A percentile compares a stretch with the other conserved stretches of the same genome.
These are phyloP conservation scores for Unio pictorum DNA, from an alignment of 2,888 invertebrate species.

Conservation along the genomic window DNA sequence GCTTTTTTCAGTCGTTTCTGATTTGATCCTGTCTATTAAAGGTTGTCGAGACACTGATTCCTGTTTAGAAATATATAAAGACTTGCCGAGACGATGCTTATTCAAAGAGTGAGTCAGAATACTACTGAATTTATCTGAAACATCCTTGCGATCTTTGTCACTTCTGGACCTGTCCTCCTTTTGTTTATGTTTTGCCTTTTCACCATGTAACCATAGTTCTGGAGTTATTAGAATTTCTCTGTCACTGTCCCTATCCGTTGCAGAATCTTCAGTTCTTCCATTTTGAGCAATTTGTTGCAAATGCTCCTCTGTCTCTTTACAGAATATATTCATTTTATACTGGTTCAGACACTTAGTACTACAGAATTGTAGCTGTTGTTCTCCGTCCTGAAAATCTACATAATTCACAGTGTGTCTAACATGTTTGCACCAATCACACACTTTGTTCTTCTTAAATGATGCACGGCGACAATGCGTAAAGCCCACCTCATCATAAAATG, in stretches of 20 bases:
- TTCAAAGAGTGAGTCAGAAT: too few relatives aligned
- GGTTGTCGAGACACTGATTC: constrained; percentile 4
- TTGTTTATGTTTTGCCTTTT: constrained; percentile 17
- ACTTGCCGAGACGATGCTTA: too few relatives aligned
- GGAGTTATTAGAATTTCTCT: constrained; percentile 83
- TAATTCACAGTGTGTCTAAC: constrained; percentile 91
- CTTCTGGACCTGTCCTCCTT: constrained; percentile 13
- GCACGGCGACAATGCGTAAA: constrained; percentile 91
- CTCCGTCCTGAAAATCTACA: constrained; percentile 92
- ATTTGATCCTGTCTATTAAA: constrained; percentile 16
- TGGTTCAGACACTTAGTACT: constrained; percentile 95
- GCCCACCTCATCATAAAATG: constrained; percentile 90
- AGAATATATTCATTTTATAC: constrained; percentile 97
- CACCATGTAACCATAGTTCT: constrained; percentile 83
- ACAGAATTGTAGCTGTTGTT: constrained; percentile 89
- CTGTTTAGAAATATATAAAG: too few relatives aligned
- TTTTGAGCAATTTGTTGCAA: constrained; percentile 78
- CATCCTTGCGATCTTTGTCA: constrained; percentile 8
- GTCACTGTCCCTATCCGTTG: constrained; percentile 34
- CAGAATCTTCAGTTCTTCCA: constrained; percentile 12
- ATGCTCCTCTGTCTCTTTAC: constrained; percentile 92
- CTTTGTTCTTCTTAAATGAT: constrained; percentile 89
- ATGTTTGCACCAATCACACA: constrained; percentile 95
- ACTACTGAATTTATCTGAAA: too few relatives aligned
- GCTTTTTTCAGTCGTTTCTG: constrained; percentile 20